Evolutionary conservation across 2,797 vertebrate genomes (phyloP), one percentile per base, ranked within the genome.

Genomic region (Anomalospiza imberbis): DNA sequence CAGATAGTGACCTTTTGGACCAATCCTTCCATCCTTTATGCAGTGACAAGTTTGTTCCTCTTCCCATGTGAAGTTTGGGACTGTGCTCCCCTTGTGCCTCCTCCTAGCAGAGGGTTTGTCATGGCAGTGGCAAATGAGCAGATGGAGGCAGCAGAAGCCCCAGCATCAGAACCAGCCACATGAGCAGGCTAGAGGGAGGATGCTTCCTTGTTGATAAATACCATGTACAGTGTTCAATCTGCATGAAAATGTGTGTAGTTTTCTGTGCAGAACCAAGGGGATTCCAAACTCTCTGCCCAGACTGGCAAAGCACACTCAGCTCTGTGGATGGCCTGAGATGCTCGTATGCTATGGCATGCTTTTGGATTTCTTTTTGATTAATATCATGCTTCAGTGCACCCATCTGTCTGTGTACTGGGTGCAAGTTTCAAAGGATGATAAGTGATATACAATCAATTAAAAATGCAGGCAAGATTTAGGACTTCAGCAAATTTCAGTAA

Each of bases 331-430:
- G 88, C 19, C 79, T 81, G 79, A 77, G 92, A 96, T 96, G 94
- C 36, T 51, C 3, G 40, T 89, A 85, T 96, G 92, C 72, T 84
- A 34, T 1, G 2, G 84, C 66, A 40, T 85, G 89, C 63, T 94
- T 94, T 94, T 95, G 93, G 85, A 90, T 88, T 93, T 96, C 74
- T 88, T 93, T 80, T 95, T 95, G 97, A 97, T 98, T 97, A 97
- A 97, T 97, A 88, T 90, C 65, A 88, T 88, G 93, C 95, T 97
- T 96, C 92, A 77, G 29, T 94, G 92, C 91, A 93, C 65, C 93
- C 96, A 97, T 94, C 92, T 85, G 96, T 90, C 93, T 85, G 31
- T 86, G 88, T 82, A 29, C 58, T 76, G 87, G 73, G 76, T 78
- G 58, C 32, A 53, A 71, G 63, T 89, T 94, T 89, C 57, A 73